Evolutionary conservation across 2,113 vertebrate species (phyloP).

Genomic region (Tricholaema leucomelas): DNA sequence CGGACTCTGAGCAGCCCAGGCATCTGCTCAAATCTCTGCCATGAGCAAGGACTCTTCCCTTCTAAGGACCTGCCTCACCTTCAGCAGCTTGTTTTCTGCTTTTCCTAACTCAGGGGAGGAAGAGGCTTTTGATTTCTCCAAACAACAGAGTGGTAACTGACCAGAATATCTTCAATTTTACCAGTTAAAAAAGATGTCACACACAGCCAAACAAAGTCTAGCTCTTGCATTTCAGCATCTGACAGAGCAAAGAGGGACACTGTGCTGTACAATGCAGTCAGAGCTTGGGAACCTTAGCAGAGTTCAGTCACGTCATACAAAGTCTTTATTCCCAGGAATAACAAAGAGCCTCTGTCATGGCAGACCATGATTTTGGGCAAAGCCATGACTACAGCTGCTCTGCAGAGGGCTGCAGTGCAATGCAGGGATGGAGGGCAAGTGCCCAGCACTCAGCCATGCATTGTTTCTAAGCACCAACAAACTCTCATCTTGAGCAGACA

Average conservation of each 20-base stretch:
- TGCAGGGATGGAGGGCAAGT: rapidly evolving
- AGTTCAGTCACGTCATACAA: background rate
- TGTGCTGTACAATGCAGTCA: background rate
- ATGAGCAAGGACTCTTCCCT: background rate
- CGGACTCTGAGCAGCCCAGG: background rate
- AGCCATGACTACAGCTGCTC: background rate
- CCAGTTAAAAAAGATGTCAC: background rate
- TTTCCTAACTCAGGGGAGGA: background rate
- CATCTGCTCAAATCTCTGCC: background rate
- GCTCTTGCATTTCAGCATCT: rapidly evolving
- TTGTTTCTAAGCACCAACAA: background rate
- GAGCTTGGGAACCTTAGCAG: background rate
- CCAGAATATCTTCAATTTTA: background rate
- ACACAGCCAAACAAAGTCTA: background rate
- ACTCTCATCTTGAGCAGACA: background rate
- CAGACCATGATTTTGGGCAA: background rate
- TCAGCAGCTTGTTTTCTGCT: background rate
- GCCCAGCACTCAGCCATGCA: rapidly evolving
- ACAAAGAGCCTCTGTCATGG: background rate
- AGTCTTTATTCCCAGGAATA: background rate
- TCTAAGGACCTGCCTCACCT: background rate
- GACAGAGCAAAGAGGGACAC: background rate
- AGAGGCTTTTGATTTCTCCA: background rate
- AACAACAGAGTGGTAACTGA: background rate
- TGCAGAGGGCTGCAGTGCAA: background rate